Evolutionary conservation across 2,888 invertebrate species (phyloP), one percentile per base, ranked within the genome.

Genomic region (Dysmachus trigonus): DNA sequence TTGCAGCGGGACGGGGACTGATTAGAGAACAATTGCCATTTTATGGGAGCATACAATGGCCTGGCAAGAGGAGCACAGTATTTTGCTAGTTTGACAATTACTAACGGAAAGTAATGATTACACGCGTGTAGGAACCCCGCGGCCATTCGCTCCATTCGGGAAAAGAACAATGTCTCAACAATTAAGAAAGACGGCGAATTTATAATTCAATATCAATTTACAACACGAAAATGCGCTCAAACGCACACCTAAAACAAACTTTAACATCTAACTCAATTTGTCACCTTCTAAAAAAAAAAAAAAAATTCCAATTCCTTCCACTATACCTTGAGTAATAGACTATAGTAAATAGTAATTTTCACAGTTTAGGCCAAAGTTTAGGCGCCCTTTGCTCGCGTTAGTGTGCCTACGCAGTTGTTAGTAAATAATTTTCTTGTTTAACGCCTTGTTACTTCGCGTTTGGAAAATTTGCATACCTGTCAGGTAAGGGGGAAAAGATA

Each of bases 391-490:
- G 27, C 27, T 27, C 62, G 62, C 22, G 62, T 62, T 62, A 62
- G 62, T 62, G 62, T 62, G 62, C 62, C 62, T 62, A 62, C 62
- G 62, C 62, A 62, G 62, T 62, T 62, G 73, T 73, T 73, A 73
- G 73, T 73, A 31, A 73, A 73, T 73, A 33, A 73, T 73, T 31
- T 73, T 31, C 73, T 73, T 76, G 38, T 41, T 76, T 76, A 76
- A 76, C 76, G 76, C 76, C 76, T 76, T 35, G 76, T 76, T 76
- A 76, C 76, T 76, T 38, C 38, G 76, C 35, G 38, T 76, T 76
- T 76, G 35, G n/a, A 33, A 6, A 35, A 73, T 73, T 73, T 73
- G 73, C 73, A 73, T 73, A 73, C 62, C 62, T 62, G 62, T 27
- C 62, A 62, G 62, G 62, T 53, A 22, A 22, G 62, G 38, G 38